phyloP scores from a whole-genome alignment of 1,140 invertebrate genomes.

The Campoletis sonorensis region DNA sequence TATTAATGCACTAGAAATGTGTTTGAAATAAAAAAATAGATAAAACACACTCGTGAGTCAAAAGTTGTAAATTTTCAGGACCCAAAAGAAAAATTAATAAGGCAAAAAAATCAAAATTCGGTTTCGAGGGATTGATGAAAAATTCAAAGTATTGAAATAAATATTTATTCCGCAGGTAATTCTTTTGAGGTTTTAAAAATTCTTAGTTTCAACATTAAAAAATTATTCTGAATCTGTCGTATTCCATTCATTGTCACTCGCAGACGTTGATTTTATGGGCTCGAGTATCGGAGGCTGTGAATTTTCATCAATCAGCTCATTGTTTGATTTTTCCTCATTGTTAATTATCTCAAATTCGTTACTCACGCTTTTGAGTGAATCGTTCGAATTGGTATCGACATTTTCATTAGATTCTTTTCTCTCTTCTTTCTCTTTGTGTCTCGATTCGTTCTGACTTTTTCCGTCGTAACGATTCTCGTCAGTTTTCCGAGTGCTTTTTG shows the following conservation, averaged over 20 bases:
- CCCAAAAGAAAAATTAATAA: no score
- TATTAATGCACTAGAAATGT: no score
- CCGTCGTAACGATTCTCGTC: neutral
- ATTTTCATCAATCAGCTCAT: neutral
- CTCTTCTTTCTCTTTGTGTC: neutral
- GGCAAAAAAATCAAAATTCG: no score
- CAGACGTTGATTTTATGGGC: neutral
- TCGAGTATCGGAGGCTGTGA: slow-evolving; percentile 11
- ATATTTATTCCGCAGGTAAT: slow-evolving; percentile 27
- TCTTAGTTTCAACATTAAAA: neutral
- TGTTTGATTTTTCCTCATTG: slow-evolving; percentile 13
- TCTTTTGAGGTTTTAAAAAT: slow-evolving; percentile 18
- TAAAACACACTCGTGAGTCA: no score
- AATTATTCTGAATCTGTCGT: slow-evolving; percentile 60
- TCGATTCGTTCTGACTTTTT: neutral
- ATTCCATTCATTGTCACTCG: slow-evolving; percentile 52
- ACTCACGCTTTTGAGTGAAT: neutral
- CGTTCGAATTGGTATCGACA: slow-evolving; percentile 17
- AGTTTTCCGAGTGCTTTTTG: neutral
- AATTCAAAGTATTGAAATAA: slow-evolving; percentile 21
- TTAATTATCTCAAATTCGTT: neutral
- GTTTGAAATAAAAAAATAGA: no score
- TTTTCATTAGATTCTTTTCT: slow-evolving; percentile 31
- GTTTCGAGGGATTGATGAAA: neutral
- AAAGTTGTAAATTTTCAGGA: no score